Base-by-base conservation (phyloP, 2,113 vertebrate species). In the Acanthochromis polyacanthus region DNA sequence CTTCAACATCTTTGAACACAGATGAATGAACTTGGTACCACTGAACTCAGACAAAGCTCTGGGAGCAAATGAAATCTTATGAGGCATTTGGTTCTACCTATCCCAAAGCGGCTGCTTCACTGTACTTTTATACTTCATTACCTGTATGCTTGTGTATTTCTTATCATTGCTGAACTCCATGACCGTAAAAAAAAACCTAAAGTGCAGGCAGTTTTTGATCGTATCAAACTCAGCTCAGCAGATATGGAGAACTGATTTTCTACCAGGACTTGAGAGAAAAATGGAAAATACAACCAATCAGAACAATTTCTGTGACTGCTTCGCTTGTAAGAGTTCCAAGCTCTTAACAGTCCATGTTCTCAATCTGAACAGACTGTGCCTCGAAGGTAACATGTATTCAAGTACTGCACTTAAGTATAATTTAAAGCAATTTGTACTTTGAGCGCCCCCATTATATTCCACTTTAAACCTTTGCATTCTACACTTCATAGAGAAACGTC, bases 211-310 rank as follows among this genome's bases (percentile, higher is more conserved):
- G 57, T 50, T 64, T 46, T 7, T 46, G 57, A 63, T 62, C 11
- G 11, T 40, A 67, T 72, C 50, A 19, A 58, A 63, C 32, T 70
- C 56, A 23, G 50, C 17, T 75, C 32, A 8, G 51, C 68, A 77
- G 25, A 72, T 36, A 36, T 10, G 32, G 32, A 36, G 32, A 36
- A 76, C 30, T 8, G 15, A 23, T 83, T 67, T 67, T 71, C 19
- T 6, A 46, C 10, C n/a, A 14, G 32, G 5, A 63, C 46, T 1
- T 1, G 48, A 43, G 25, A 56, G 56, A 57, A 60, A 51, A 78
- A 38, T 11, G 22, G 57, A 56, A 68, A 69, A 6, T 19, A 25
- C 28, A 52, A 19, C 14, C 32, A 36, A 9, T 36, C 9, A 36
- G 32, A 36, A 36, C 32, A 36, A 36, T 36, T 36, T 36, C 32